Percentiles rank a stretch among this genome's conserved stretches.
Conservation (phyloP, 2,113 vertebrate genomes). For the Melanerpes aurifrons region DNA sequence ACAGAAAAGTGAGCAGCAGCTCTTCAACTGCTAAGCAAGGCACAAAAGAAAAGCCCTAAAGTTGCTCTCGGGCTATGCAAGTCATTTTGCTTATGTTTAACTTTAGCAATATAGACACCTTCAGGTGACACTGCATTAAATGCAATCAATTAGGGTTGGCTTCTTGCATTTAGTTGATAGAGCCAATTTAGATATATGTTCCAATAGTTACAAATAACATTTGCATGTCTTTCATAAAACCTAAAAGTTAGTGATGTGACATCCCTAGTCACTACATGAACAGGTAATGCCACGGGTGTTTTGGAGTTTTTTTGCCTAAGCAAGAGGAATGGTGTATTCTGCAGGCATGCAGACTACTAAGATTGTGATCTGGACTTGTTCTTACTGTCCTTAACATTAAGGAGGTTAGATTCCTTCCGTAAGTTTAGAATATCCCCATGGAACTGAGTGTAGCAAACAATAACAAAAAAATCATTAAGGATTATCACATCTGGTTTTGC, state of each 20-base stretch:
- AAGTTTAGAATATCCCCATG: neutral
- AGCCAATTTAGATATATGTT: neutral
- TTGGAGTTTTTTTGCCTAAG: neutral
- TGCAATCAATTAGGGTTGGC: constrained; percentile 31
- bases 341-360: neutral
- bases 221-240: neutral
- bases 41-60: neutral
- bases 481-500: neutral
- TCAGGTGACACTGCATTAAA: constrained; percentile 32
- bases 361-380: neutral
- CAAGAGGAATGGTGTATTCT: neutral
- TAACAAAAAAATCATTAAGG: neutral
- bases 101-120: constrained; percentile 18
- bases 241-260: neutral
- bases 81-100: constrained; percentile 32
- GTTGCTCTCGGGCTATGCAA: constrained; percentile 1
- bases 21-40: neutral
- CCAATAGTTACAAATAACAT: neutral
- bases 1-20: neutral
- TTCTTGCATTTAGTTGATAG: neutral
- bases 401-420: neutral
- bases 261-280: neutral
- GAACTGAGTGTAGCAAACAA: neutral
- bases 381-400: neutral
- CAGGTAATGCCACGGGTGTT: neutral